Evolutionary conservation across 1,140 invertebrate genomes (phyloP), one percentile per base, ranked within the genome.

Genomic region (Sitophilus oryzae): DNA sequence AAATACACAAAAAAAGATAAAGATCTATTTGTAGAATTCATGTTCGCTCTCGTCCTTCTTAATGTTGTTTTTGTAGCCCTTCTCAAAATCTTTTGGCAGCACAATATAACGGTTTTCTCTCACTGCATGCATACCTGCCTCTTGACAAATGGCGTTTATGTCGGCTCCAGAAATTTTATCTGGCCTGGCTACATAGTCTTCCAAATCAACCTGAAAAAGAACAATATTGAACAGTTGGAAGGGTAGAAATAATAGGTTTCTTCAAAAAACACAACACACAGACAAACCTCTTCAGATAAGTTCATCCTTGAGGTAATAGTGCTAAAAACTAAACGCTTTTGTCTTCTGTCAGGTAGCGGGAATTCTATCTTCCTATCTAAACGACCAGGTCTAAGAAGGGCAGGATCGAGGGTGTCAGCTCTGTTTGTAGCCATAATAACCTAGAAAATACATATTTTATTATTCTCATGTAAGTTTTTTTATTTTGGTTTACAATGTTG

Each of bases 381-480:
- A 71, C 97, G 85, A 42, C 97, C 97, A 16, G 97, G 96, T 68
- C 97, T 82, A 2, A 99, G 76, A 0, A 99, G 77, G 8, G 97
- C 97, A 36, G 97, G 97, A 79, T 99, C 97, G 40, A 99, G 73
- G 1, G 96, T 99, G 69, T 99, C 97, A 19, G 95, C 95, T 68
- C 95, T 82, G 71, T 99, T 99, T 1, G 97, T 99, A 1, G 97
- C 97, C 97, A 99, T 99, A 37, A 99, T 99, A 11, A 99, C 96
- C 87, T 91, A 65, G 49, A 74, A 72, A 44, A 25, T n/a, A n/a
- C n/a, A n/a, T n/a, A n/a, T n/a, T n/a, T n/a, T n/a, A n/a, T n/a
- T n/a, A n/a, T n/a, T n/a, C n/a, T n/a, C n/a, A n/a, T n/a, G n/a
- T n/a, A n/a, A n/a, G n/a, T n/a, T n/a, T n/a, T n/a, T n/a, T n/a